Base-by-base conservation (phyloP, 1,140 invertebrate genomes). In the Neomicropteryx cornuta region DNA sequence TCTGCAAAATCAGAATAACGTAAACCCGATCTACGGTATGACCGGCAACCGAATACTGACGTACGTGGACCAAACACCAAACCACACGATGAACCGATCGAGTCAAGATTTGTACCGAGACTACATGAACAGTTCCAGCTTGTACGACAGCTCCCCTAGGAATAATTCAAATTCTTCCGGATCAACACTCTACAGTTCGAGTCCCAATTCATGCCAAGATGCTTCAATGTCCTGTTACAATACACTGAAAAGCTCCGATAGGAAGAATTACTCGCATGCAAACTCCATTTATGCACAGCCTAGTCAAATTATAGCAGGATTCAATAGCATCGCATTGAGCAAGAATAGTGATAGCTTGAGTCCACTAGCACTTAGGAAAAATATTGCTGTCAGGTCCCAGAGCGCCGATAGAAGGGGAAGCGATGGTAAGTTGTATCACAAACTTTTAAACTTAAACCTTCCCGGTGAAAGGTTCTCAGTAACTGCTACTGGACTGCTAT, bases 281-380 rank as follows among this genome's bases (percentile, higher is more conserved):
- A 62, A 58, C 42, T 53, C 55, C 5, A 71, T 73, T 11, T 73
- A 73, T 49, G 70, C 68, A 2, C 65, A 68, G 42, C 68, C 68
- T 14, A 58, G 64, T 23, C 63, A 68, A 53, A 56, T 70, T 13
- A 55, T 65, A 16, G 55, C 61, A 3, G 63, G 62, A 3, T 55
- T 55, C 40, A 54, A 54, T 43, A 56, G 41, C 49, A 36, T 49
- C 27, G 45, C 45, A 10, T 53, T 49, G 48, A 37, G 43, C 36
- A 51, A 51, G 4, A 55, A 49, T 41, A 42, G 47, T 27, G 51
- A 52, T 37, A 38, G 43, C 35, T 52, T 56, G 33, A 69, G 60
- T 44, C 70, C 70, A 4, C 58, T 62, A 31, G 62, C 68, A 11
- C 43, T 62, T 30, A 49, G 68, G 16, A 49, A 60, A 39, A 45